Evolutionary conservation across 2,797 vertebrate genomes (phyloP), one percentile per base, ranked within the genome.

Genomic region (Myoxocephalus aenaeus): DNA sequence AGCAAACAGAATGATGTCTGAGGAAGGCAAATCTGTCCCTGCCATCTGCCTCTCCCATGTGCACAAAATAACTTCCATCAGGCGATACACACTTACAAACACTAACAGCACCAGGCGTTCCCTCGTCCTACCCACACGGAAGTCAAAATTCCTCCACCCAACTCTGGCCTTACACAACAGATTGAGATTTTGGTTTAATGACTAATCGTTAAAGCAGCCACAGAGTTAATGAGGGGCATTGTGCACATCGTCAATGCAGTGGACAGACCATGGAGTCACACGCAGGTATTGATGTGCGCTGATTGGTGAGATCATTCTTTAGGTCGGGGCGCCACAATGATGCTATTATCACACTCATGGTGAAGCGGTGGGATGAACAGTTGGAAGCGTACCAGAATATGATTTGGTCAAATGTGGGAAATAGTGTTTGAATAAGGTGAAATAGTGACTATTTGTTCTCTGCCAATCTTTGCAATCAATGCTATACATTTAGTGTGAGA

Each of bases 1-100:
- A 32, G 78, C 38, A 70, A 82, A 80, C 75, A 84, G 77, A 87
- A 79, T 71, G 75, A 84, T 77, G 71, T 91, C 70, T 82, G 81
- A 85, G 83, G 77, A 86, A 79, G 70, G 83, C 63, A 90, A 91
- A 92, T 94, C 89, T 92, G 93, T 89, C 78, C 68, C 40, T 2
- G 78, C 95, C 94, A 95, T 94, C 94, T 94, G 95, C 88, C 87
- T 85, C 74, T 75, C 54, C 75, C 81, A 48, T 82, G 80, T 87
- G 83, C 67, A 82, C 76, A 78, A 85, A 83, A 80, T 76, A 84
- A 86, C 86, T 73, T 85, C 80, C 69, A 81, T 79, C 73, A 90
- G 90, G 85, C 68, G 53, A 85, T 34, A 77, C 63, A 83, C 86
- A 75, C 85, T 76, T 65, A 77, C 65, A 69, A 80, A 88, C 78